Conservation (phyloP, 2,113 vertebrate genomes). For the Stigmatopora nigra region DNA sequence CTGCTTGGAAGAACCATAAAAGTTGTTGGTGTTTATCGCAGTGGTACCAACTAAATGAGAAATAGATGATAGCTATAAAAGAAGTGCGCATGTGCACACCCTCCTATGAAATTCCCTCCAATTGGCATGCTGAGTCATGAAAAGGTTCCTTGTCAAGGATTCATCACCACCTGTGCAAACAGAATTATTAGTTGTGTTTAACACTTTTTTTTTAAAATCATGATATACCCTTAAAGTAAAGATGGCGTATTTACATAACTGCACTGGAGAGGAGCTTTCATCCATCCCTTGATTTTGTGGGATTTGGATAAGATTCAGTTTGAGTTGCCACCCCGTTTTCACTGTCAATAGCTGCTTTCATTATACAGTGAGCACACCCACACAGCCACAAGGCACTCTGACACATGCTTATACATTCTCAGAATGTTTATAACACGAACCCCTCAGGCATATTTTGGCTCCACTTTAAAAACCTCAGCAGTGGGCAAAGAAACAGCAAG, state of each 20-base stretch:
- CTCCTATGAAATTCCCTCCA: slow-evolving; percentile 13
- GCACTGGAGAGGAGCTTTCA: slow-evolving; percentile 30
- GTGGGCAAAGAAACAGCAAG: slow-evolving; percentile 17
- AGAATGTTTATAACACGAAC: slow-evolving; percentile 11
- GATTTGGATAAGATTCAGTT: slow-evolving; percentile 43
- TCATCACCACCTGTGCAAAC: neutral
- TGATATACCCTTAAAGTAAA: neutral
- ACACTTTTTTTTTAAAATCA: neutral
- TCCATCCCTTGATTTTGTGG: slow-evolving; percentile 45
- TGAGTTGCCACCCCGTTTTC: slow-evolving; percentile 14
- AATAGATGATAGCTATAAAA: slow-evolving; percentile 7
- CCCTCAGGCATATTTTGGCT: slow-evolving; percentile 31
- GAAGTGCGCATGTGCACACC: slow-evolving; percentile 9
- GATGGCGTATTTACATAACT: slow-evolving; percentile 1
- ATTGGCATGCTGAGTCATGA: neutral
- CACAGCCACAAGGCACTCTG: neutral
- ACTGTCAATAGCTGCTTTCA: slow-evolving; percentile 54
- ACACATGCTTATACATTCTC: slow-evolving; percentile 8
- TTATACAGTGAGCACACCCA: slow-evolving; percentile 23
- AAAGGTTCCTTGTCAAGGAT: neutral
- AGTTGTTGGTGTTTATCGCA: slow-evolving; percentile 4
- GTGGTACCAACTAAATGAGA: slow-evolving; percentile 9
- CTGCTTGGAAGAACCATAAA: neutral
- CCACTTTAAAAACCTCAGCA: slow-evolving; percentile 15
- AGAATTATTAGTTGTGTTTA: neutral